Evolutionary conservation across 2,113 vertebrate species (phyloP), one percentile per base, ranked within the genome.

Genomic region (Eretmodus cyanostictus): DNA sequence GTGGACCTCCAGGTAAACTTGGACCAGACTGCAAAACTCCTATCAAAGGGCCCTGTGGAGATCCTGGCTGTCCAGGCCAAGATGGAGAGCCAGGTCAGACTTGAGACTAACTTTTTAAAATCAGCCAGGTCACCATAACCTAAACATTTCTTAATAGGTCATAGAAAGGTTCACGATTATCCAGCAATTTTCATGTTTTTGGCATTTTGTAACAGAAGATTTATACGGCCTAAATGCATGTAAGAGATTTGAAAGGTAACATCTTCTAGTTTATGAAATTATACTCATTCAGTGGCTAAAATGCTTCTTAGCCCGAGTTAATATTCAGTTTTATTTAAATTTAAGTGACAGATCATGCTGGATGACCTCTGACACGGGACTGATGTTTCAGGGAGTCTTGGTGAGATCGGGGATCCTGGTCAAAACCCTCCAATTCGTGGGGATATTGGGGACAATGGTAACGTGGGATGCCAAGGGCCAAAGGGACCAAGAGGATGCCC

Each of bases 391-490:
- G 96, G 96, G 31, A 55, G 4, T 42, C n/a, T 38, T 31, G 92
- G 96, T 49, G 86, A 90, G 1, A 24, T 22, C 2, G 95, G 93
- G 7, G 73, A 79, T 9, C 84, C 93, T 7, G 96, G 96, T 45
- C 45, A 3, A 31, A 88, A 87, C 19, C 57, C 83, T 81, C 84
- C 94, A 3, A 17, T 95, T 45, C 27, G 36, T 0, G 98, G 99
- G n/a, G 94, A 96, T 6, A 91, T 87, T 6, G 99, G 99, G 9
- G 97, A 97, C 27, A 81, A 95, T 2, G 96, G 96, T n/a, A 5
- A 19, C 19, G 42, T 51, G 16, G 96, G 96, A 1, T 80, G 22
- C 22, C 24, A 0, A 1, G 96, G 96, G 9, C 31, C 68, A 19
- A 14, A 84, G 34, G 95, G 94, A 11, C 47, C 5, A 2, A 51